Base-by-base conservation (phyloP, 2,888 invertebrate species). In the Hypselothyrea guttata region DNA sequence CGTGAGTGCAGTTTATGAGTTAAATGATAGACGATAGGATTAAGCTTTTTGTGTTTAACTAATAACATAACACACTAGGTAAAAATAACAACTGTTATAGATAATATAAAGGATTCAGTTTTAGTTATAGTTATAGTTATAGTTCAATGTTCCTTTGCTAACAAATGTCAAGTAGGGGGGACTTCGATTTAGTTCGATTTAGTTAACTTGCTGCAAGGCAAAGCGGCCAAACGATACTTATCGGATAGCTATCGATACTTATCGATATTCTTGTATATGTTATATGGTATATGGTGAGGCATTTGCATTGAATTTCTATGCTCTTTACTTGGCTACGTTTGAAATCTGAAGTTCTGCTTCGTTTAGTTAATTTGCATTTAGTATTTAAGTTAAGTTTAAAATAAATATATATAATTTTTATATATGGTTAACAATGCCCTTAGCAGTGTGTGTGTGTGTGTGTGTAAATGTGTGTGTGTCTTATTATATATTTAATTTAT, bases 361-460 rank as follows among this genome's bases (percentile, higher is more conserved):
- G 57, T 59, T 52, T 54, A 54, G 49, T 54, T 54, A 65, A 57
- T 54, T 70, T 70, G 54, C 64, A 42, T 51, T 57, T 66, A 46
- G 47, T 38, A 55, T 70, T n/a, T 38, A 63, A 56, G 53, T 67
- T 64, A 60, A 57, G 61, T 73, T 78, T 82, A 82, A 78, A 78
- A 78, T 82, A 84, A 84, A 81, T 82, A 73, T 78, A 70, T 48
- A 11, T 42, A n/a, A n/a, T n/a, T n/a, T n/a, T 22, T 54, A 4
- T 22, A 22, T 22, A 5, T 22, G 2, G 22, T 22, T 22, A 22
- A 4, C 5, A 22, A 22, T 22, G 38, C 41, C 46, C 18, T 61
- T 45, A 52, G 44, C 53, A 34, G 35, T 53, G 33, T 56, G 52
- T 61, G 28, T 49, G 31, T 58, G 16, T 46, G 42, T 54, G 46